These are phyloP conservation scores for silkworm (Bombyx mori) DNA, from an alignment of 1,140 invertebrate genomes.

Conservation along the genomic window DNA sequence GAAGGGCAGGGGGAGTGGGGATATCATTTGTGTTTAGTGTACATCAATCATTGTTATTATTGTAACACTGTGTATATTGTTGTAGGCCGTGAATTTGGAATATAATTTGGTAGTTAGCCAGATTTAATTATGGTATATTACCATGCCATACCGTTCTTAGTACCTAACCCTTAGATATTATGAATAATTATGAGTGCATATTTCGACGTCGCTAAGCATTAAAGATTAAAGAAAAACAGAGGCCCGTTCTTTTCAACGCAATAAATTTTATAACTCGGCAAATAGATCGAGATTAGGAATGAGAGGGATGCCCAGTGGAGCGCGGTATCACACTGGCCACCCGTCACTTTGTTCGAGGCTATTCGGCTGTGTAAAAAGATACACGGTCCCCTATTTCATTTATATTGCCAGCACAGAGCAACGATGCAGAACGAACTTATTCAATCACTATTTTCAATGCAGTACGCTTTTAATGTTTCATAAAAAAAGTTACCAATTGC, in stretches of 20 bases:
- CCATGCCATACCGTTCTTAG: no score
- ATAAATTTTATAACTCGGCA: slow-evolving; percentile 14
- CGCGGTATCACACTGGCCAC: slow-evolving; percentile 12
- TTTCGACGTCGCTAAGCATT: no score
- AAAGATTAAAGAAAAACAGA: no score
- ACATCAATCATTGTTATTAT: no score
- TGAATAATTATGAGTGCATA: no score
- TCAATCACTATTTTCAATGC: background rate
- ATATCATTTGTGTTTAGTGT: no score
- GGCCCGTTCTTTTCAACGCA: slow-evolving; percentile 5
- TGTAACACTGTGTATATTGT: no score
- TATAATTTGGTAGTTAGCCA: no score
- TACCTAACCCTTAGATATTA: no score
- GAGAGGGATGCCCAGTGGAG: slow-evolving; percentile 4
- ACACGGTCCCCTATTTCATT: slow-evolving; percentile 29
- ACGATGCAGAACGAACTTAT: background rate
- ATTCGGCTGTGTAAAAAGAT: slow-evolving; percentile 37
- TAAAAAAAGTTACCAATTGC: background rate
- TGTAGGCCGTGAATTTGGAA: no score
- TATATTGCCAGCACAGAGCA: slow-evolving; percentile 9
- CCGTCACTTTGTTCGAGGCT: slow-evolving; percentile 30
- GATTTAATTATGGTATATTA: no score
- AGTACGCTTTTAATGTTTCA: background rate
- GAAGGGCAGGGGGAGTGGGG: background rate
- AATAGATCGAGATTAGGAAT: slow-evolving; percentile 18